Evolutionary conservation across 2,888 invertebrate genomes (phyloP).

Genomic region (Epinotia ramella): DNA sequence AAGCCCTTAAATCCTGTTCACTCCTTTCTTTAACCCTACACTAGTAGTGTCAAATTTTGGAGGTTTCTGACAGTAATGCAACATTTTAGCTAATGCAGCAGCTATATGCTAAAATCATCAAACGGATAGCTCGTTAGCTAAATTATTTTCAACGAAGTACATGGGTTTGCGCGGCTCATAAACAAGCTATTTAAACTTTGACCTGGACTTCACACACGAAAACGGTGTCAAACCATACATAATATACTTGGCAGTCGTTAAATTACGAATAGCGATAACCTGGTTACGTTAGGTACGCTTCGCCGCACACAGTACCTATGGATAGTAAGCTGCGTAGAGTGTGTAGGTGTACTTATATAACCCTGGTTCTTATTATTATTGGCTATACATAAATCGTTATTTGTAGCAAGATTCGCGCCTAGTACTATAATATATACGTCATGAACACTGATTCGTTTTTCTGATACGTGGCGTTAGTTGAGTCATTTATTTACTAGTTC

Average conservation of each 20-base stretch:
- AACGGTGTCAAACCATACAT: not conserved
- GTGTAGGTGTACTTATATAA: not conserved
- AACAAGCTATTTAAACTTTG: conserved; percentile 1
- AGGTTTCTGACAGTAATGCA: too few species aligned
- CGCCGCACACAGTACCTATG: not conserved
- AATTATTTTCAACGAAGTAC: not conserved
- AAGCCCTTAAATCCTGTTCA: too few species aligned
- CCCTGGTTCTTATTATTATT: not conserved
- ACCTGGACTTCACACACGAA: not conserved
- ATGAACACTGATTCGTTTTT: not conserved
- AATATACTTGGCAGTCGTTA: conserved; percentile 1
- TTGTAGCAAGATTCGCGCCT: not conserved
- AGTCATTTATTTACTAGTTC: too few species aligned
- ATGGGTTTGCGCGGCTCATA: not conserved
- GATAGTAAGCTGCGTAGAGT: not conserved
- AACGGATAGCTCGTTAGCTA: not conserved
- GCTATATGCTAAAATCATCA: not conserved
- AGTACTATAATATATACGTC: not conserved
- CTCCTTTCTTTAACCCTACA: too few species aligned
- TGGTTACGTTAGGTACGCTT: not conserved
- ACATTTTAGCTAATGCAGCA: not conserved
- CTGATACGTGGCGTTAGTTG: too few species aligned
- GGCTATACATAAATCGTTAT: not conserved
- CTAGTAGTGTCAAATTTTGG: too few species aligned
- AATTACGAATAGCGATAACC: conserved; percentile 4